Evolutionary conservation across 2,888 invertebrate species (phyloP), one percentile per base, ranked within the genome.

Genomic region (Drosophila atripex): DNA sequence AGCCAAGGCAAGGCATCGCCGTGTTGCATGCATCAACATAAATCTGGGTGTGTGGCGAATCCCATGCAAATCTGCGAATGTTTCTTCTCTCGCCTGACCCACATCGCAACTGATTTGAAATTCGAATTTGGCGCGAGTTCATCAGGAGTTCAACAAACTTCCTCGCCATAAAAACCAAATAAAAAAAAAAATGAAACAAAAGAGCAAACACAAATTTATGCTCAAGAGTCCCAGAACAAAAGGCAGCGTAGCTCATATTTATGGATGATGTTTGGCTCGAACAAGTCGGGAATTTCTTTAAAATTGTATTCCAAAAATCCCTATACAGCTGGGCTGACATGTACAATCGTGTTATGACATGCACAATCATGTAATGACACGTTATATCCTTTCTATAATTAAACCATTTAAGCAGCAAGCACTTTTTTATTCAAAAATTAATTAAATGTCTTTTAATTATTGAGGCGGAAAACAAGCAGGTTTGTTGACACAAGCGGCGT

Each of bases 51-150:
- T 3, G 60, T 18, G 21, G 66, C 53, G 60, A 60, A 57, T 59
- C 54, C 51, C 35, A 63, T 70, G 70, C 63, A 71, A 71, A 71
- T 61, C 63, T 53, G 53, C 41, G 41, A 53, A 57, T 59, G 50
- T 64, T 72, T 60, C 51, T 38, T 18, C 60, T 18, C 60, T 53
- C 28, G 61, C 50, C 25, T 80, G 86, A 80, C 80, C 80, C 58
- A 80, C 60, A 86, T 69, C 56, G 52, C 46, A 18, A 3, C 43
- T 43, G 59, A 83, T 80, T 80, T 83, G 56, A 79, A 86, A 75
- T 83, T 86, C 77, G 55, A 75, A 80, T 80, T 75, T 59, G 23
- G 39, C 53, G 51, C 50, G 71, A 39, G 60, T 60, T 71, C 59
- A 71, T 50, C 28, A 38, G 51, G 50, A 54, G 82, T 85, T 78